Base-by-base conservation (phyloP, 2,113 vertebrate species). In the Hemibagrus wyckioides region DNA sequence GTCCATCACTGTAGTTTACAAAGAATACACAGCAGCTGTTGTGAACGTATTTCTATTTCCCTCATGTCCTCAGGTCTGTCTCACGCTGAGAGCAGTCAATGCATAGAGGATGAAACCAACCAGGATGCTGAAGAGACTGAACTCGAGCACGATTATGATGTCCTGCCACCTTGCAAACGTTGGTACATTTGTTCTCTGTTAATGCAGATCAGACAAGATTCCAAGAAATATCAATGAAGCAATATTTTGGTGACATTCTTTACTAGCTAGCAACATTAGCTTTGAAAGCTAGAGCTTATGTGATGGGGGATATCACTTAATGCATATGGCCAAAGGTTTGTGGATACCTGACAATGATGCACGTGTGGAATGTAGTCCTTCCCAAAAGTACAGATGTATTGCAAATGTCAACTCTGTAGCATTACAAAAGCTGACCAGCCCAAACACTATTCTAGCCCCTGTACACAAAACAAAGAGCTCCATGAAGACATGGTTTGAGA, bases 131-230 rank as follows among this genome's bases (percentile, higher is more conserved):
- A 85, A n/a, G 76, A 86, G 63, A 48, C 19, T 59, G 17, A 86
- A 54, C 63, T 54, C 13, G 93, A 93, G 39, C 86, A n/a, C 50
- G 56, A 90, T 86, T 95, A 95, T 33, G 94, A 94, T 5, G 71
- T 93, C 80, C 91, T 94, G 56, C 93, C 94, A 80, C 0, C 21
- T 33, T 89, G 88, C 80, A 92, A 92, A 83, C 4, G 92, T 91
- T 44, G 44, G 93, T 92, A 82, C 14, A 79, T 61, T 82, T 11
- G 19, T 80, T 25, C 41, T 30, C n/a, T 81, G 21, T n/a, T 10
- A 9, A 71, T 36, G 7, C 36, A 36, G 17, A 28, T 75, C 44
- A 23, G 3, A 33, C 11, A 52, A 0, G 30, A 54, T 30, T 54
- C n/a, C n/a, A n/a, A n/a, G n/a, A n/a, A n/a, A n/a, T n/a, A n/a